Percentiles rank a stretch among this genome's conserved stretches.
These are phyloP conservation scores for Vombatus ursinus DNA, from an alignment of 2,113 vertebrate species.

Conservation along the genomic window DNA sequence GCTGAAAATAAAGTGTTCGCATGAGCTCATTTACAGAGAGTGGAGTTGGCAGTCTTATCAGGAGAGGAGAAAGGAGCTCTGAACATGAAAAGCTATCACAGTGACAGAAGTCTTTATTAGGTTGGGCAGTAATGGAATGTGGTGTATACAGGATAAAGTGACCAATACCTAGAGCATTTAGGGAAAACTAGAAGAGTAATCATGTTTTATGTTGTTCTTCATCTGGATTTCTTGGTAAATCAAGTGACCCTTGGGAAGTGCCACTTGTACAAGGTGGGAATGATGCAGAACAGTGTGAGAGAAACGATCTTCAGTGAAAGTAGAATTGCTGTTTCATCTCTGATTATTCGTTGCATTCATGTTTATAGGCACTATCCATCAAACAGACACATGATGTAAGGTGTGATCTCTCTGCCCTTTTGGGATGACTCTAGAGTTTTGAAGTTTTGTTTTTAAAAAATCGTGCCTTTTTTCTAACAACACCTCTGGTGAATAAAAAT, in stretches of 20 bases:
- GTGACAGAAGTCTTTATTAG: slow-evolving; percentile 89
- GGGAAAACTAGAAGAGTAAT: slow-evolving; percentile 79
- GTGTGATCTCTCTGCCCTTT: neutral
- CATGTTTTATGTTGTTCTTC: slow-evolving; percentile 78
- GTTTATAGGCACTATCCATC: neutral
- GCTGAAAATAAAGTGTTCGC: slow-evolving; percentile 83
- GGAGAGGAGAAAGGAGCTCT: slow-evolving; percentile 81
- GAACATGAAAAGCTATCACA: slow-evolving; percentile 85
- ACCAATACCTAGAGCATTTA: slow-evolving; percentile 81
- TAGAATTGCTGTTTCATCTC: neutral
- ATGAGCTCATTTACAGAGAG: slow-evolving; percentile 86
- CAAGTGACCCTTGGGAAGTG: slow-evolving; percentile 69
- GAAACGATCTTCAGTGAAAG: slow-evolving; percentile 12
- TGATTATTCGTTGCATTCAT: slow-evolving; percentile 18
- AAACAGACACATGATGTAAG: slow-evolving; percentile 1
- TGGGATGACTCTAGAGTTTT: slow-evolving; percentile 22
- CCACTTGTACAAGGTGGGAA: slow-evolving; percentile 44
- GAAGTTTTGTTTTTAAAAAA: neutral
- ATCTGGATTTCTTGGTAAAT: slow-evolving; percentile 70
- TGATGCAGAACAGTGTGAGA: neutral
- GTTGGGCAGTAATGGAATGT: slow-evolving; percentile 83
- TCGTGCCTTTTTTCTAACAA: neutral
- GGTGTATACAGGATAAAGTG: slow-evolving; percentile 78
- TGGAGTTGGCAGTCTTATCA: slow-evolving; percentile 87
- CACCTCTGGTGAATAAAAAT: neutral